Conservation (phyloP, 2,797 vertebrate species). For the Tamandua tetradactyla region DNA sequence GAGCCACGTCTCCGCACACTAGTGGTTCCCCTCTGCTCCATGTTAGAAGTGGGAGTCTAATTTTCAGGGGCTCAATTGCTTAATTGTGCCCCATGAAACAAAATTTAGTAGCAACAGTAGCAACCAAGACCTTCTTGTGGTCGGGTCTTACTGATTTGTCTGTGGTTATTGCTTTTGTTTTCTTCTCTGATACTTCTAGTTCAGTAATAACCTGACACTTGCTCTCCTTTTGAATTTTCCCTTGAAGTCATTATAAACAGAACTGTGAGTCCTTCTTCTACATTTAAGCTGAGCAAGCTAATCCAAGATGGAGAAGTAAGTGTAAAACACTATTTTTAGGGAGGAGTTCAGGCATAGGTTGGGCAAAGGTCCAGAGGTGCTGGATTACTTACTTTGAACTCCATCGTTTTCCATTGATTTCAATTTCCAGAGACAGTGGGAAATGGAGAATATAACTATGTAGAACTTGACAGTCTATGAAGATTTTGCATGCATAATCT, state of each 20-base stretch:
- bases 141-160: not conserved
- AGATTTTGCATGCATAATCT: not conserved
- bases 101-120: not conserved
- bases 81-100: not conserved
- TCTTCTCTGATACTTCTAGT: not conserved
- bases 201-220: not conserved
- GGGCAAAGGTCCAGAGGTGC: not conserved
- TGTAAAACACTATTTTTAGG: not conserved
- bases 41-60: not conserved
- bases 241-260: not conserved
- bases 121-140: not conserved
- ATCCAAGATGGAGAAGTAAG: not conserved
- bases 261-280: not conserved
- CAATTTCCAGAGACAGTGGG: not conserved
- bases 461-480: not conserved
- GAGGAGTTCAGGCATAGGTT: not conserved
- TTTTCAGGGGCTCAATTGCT: not conserved
- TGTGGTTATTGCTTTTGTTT: not conserved
- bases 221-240: conserved; percentile 12
- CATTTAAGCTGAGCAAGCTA: not conserved
- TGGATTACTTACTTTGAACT: not conserved
- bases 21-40: not conserved
- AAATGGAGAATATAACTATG: not conserved
- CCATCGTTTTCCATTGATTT: not conserved
- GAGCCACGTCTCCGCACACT: not conserved